phyloP scores from a whole-genome alignment of 2,113 vertebrate species.

The Tylochromis polylepis region DNA sequence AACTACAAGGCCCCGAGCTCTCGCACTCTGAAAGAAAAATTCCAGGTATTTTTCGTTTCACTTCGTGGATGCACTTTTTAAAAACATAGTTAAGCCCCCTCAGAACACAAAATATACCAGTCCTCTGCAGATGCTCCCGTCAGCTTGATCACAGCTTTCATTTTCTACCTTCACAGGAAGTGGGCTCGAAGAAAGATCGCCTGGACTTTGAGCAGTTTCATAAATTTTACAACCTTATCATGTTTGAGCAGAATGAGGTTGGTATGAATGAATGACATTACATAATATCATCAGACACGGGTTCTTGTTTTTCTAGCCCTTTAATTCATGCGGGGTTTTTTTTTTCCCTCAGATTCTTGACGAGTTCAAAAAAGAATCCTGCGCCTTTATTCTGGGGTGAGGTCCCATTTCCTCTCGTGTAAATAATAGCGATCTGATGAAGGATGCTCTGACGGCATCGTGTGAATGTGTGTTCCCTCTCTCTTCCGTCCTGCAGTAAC shows the following conservation, averaged over 20 bases:
- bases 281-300: not conserved
- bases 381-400: slow-evolving; percentile 94
- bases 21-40: slow-evolving; percentile 86
- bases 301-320: not conserved
- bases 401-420: not conserved
- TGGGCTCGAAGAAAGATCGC: slow-evolving; percentile 84
- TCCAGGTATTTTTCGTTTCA: slow-evolving; percentile 70
- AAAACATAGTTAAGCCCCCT: not conserved
- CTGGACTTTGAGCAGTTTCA: slow-evolving; percentile 95
- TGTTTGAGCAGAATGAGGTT: slow-evolving; percentile 94
- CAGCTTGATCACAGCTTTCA: not conserved
- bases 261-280: not conserved
- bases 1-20: slow-evolving; percentile 87
- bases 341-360: slow-evolving; percentile 82
- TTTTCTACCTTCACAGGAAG: slow-evolving; percentile 72
- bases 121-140: not conserved
- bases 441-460: no score
- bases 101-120: not conserved
- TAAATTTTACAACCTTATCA: slow-evolving; percentile 92
- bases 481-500: slow-evolving; percentile 70
- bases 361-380: slow-evolving; percentile 91
- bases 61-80: not conserved
- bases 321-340: not conserved
- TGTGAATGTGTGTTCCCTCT: not conserved
- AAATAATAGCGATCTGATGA: not conserved